Evolutionary conservation across 2,113 vertebrate species (phyloP).

Genomic region (Centropus unirufus): DNA sequence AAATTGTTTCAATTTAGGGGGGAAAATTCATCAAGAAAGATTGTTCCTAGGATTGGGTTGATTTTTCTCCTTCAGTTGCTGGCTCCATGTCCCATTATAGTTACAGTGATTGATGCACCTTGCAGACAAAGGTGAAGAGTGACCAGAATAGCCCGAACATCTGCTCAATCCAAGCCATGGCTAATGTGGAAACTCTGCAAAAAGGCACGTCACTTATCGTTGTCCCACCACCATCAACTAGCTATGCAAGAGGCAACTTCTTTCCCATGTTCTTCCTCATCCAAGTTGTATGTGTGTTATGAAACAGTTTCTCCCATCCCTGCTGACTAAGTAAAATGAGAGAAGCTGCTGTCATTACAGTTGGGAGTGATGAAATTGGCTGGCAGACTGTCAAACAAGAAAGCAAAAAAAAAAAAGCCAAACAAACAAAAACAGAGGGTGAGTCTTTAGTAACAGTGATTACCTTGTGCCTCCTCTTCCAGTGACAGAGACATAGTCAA

Average conservation of each 20-base stretch:
- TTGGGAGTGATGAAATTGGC: not conserved
- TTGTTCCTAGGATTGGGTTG: constrained; percentile 89
- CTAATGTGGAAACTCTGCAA: constrained; percentile 57
- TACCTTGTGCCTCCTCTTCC: not conserved
- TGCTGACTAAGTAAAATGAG: not conserved
- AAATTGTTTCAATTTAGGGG: constrained; percentile 96
- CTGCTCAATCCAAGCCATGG: constrained; percentile 65
- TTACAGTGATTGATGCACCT: constrained; percentile 85
- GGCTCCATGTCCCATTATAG: constrained; percentile 83
- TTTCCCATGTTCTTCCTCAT: not conserved
- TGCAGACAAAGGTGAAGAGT: constrained; percentile 83
- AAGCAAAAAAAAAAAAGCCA: not conserved
- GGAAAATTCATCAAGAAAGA: constrained; percentile 97
- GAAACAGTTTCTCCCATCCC: not conserved
- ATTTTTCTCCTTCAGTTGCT: constrained; percentile 86
- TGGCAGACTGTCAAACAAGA: not conserved
- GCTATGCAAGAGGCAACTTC: constrained; percentile 27
- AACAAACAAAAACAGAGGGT: not conserved
- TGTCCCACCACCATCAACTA: constrained; percentile 30
- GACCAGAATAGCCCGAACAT: constrained; percentile 80
- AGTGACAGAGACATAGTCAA: not conserved
- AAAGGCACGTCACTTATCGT: constrained; percentile 48
- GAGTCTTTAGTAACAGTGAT: not conserved
- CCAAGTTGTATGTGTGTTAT: not conserved
- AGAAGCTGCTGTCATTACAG: not conserved